Evolutionary conservation across 2,113 vertebrate species (phyloP).

Genomic region (Chiloscyllium plagiosum): DNA sequence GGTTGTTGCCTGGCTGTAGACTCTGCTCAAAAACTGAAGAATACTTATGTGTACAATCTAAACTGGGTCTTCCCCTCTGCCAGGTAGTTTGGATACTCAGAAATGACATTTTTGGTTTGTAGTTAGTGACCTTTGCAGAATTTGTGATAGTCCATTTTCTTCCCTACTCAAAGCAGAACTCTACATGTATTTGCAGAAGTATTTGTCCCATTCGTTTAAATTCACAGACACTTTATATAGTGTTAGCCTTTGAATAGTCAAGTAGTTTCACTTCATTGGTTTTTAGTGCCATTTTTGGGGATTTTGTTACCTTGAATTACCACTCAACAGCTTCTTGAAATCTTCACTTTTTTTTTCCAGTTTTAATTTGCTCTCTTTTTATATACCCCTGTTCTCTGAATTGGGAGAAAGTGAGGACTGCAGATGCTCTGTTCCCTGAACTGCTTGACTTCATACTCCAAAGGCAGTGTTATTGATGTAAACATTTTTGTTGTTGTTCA

Average conservation of each 20-base stretch:
- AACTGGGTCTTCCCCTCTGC: background rate
- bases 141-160: background rate
- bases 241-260: background rate
- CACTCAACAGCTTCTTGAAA: background rate
- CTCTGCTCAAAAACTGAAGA: background rate
- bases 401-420: background rate
- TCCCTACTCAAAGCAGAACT: background rate
- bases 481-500: too few species aligned
- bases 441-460: background rate
- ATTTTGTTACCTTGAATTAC: background rate
- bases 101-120: background rate
- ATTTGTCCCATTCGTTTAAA: background rate
- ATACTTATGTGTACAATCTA: background rate
- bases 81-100: background rate
- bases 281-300: background rate
- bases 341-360: background rate
- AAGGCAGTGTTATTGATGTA: background rate
- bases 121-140: background rate
- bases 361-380: background rate
- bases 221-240: too few species aligned
- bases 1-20: background rate
- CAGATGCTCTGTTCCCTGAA: too few species aligned
- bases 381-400: background rate
- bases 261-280: background rate
- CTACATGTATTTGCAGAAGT: background rate